Evolutionary conservation across 1,140 invertebrate species (phyloP).

Genomic region (Lepeophtheirus salmonis): DNA sequence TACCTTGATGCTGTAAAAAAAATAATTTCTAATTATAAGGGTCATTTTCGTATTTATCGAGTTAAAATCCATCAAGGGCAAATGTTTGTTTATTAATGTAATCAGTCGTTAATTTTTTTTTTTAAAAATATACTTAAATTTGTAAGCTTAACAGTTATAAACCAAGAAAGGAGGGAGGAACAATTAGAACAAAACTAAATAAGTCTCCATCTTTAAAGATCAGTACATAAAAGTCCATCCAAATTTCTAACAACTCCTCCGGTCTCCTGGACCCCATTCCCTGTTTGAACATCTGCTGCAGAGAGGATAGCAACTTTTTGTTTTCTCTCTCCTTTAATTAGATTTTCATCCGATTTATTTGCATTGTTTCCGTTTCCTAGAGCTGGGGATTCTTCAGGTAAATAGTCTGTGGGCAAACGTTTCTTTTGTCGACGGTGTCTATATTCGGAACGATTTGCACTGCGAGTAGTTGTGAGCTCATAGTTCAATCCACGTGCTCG

Average conservation of each 20-base stretch:
- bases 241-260: neutral
- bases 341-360: neutral
- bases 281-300: neutral
- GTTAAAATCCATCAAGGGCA: too few relatives aligned
- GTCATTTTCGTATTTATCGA: too few relatives aligned
- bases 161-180: too few relatives aligned
- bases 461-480: constrained; percentile 4
- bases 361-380: neutral
- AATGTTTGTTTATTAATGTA: too few relatives aligned
- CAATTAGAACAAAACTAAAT: too few relatives aligned
- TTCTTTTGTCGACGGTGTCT: neutral
- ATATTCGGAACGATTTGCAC: neutral
- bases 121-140: too few relatives aligned
- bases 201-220: too few relatives aligned
- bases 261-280: neutral
- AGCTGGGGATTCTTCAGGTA: neutral
- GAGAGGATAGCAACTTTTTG: neutral
- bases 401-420: neutral
- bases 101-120: too few relatives aligned
- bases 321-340: neutral
- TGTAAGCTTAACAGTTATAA: too few relatives aligned
- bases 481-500: constrained; percentile 1
- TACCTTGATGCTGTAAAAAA: too few relatives aligned
- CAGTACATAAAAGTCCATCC: neutral
- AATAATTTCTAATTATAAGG: too few relatives aligned